Base-by-base conservation (phyloP, 2,797 vertebrate genomes). In the Nothura maculosa region DNA sequence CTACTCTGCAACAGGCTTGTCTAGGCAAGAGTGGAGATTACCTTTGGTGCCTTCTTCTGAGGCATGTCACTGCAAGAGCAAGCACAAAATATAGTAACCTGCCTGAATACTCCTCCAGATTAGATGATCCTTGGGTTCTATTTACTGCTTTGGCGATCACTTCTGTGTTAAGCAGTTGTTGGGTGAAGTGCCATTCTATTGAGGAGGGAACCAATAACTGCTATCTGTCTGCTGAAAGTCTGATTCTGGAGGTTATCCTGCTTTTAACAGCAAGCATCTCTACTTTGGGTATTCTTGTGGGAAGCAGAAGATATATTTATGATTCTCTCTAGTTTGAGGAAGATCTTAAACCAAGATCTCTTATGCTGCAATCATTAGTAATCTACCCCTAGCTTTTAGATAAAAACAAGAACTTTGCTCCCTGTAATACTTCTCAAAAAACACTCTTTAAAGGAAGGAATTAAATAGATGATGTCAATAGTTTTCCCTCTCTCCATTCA, bases 341-440 rank as follows among this genome's bases (percentile, higher is more conserved):
- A 80, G 68, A 12, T 36, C 30, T 52, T 67, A 32, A 83, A 58
- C 45, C 38, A 79, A 86, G 62, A 25, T 60, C 16, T 52, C 20
- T 70, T 42, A 82, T 43, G 67, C 40, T 11, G 11, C 12, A 20
- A 89, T 14, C 19, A 66, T 66, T 85, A 81, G 38, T 72, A 60
- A 24, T 68, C n/a, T 91, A 38, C n/a, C 36, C 34, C 62, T 34
- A 75, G 54, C 55, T 81, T 13, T 72, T 43, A 62, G 18, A 75
- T 42, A 78, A 75, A 94, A 83, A 3, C 8, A 18, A 18, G 12
- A 9, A 66, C 0, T 89, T 48, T 63, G 76, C 34, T 48, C 54
- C 60, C 81, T 79, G 64, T 83, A 27, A 43, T n/a, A 30, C 6
- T 89, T 91, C 83, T 87, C 48, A 72, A 83, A 86, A 55, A 34